phyloP scores from a whole-genome alignment of 2,113 vertebrate genomes.

The Meriones unguiculatus region DNA sequence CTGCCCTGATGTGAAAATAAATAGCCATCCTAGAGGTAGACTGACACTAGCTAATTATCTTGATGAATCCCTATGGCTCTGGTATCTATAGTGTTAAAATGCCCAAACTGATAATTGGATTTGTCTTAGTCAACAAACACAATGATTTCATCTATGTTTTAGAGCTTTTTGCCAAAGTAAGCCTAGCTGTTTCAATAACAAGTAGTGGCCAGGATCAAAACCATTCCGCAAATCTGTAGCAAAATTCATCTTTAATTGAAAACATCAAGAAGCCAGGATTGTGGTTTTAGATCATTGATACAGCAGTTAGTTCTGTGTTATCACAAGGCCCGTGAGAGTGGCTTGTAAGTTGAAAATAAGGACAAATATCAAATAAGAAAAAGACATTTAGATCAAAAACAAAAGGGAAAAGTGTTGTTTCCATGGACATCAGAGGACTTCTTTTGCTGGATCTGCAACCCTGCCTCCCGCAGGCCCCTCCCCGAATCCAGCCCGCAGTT shows the following conservation, averaged over 20 bases:
- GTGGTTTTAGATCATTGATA: neutral
- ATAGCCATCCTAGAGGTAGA: rapidly evolving
- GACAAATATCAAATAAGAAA: neutral
- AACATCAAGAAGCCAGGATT: neutral
- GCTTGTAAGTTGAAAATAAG: neutral
- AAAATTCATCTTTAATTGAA: constrained; percentile 37
- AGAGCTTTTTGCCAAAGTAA: neutral
- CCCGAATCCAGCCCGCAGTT: constrained; percentile 14
- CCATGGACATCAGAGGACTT: neutral
- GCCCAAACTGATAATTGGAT: neutral
- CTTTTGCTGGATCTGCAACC: neutral
- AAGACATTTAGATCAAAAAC: neutral
- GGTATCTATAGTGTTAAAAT: neutral
- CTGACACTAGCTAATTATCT: neutral
- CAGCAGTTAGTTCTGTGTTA: neutral
- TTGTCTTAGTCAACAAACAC: neutral
- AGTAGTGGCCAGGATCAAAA: neutral
- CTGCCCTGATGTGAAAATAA: neutral
- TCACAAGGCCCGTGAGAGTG: neutral
- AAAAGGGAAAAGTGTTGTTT: neutral
- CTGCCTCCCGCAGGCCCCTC: neutral
- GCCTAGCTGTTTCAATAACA: neutral
- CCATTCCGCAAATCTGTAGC: neutral
- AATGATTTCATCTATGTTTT: neutral
- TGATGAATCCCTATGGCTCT: neutral